Evolutionary conservation across 2,113 vertebrate genomes (phyloP).

Genomic region (Alosa alosa): DNA sequence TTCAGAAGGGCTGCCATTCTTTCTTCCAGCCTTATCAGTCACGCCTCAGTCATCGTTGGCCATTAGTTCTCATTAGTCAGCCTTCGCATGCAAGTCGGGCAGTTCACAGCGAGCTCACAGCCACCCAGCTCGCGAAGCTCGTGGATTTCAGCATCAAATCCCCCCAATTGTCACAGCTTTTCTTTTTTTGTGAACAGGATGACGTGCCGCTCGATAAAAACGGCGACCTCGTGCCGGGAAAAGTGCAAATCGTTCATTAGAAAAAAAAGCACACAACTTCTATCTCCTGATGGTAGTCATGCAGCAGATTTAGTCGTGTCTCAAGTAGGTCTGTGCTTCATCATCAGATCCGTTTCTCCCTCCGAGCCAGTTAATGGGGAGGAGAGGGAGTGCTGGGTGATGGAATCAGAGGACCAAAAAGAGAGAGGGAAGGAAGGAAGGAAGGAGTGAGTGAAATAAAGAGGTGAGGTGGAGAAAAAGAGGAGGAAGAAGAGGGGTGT

Average conservation of each 20-base stretch:
- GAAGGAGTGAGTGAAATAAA: not conserved
- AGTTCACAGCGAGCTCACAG: not conserved
- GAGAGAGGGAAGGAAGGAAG: not conserved
- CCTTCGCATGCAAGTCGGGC: not conserved
- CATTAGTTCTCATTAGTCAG: not conserved
- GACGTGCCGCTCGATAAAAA: not conserved
- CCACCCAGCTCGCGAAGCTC: not conserved
- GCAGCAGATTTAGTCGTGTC: not conserved
- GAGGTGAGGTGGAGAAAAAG: not conserved
- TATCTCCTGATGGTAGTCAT: not conserved
- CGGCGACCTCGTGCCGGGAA: not conserved
- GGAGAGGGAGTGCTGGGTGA: not conserved
- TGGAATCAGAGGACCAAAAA: not conserved
- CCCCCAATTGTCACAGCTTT: not conserved
- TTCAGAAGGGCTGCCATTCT: not conserved
- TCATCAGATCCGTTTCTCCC: not conserved
- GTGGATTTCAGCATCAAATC: not conserved
- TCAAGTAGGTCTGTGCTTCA: not conserved
- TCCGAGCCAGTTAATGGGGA: not conserved
- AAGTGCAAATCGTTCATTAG: slow-evolving; percentile 11
- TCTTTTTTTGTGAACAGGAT: not conserved
- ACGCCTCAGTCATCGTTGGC: not conserved
- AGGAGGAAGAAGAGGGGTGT: not conserved
- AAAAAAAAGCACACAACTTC: not conserved
- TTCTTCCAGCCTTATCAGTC: not conserved